Conservation (phyloP, 1,140 invertebrate species). For the Littorina saxatilis region DNA sequence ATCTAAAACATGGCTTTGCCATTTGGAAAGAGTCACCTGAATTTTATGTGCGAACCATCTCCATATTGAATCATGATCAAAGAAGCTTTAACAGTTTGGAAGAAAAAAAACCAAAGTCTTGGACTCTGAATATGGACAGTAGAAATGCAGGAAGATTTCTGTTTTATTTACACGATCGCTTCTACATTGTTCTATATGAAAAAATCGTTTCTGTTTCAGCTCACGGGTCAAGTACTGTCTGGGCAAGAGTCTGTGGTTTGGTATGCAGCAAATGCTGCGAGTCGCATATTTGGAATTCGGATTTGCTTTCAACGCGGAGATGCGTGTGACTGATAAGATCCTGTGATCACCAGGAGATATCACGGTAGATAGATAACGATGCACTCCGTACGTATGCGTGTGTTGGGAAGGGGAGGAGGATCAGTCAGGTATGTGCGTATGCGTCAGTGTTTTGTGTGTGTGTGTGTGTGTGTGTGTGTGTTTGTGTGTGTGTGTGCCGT, state of each 20-base stretch:
- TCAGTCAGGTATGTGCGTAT: too few species aligned
- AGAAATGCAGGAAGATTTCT: neutral
- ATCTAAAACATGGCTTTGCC: neutral
- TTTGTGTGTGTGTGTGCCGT: too few species aligned
- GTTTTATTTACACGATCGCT: neutral
- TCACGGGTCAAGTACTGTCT: neutral
- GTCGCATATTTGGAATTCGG: neutral
- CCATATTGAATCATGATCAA: conserved; percentile 21
- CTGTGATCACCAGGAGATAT: neutral
- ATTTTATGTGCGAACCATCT: neutral
- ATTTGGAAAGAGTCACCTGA: neutral
- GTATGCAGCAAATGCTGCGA: neutral
- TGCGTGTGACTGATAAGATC: conserved; percentile 10
- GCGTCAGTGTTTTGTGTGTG: too few species aligned
- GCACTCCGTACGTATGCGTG: too few species aligned
- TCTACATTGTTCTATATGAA: neutral
- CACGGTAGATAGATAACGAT: neutral
- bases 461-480: too few species aligned
- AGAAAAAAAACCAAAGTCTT: neutral
- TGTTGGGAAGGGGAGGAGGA: too few species aligned
- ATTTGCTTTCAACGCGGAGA: neutral
- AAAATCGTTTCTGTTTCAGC: neutral
- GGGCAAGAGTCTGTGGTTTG: neutral
- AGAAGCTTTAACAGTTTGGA: neutral
- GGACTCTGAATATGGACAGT: neutral